Conservation (phyloP, 2,797 vertebrate genomes). For the Trichosurus vulpecula region DNA sequence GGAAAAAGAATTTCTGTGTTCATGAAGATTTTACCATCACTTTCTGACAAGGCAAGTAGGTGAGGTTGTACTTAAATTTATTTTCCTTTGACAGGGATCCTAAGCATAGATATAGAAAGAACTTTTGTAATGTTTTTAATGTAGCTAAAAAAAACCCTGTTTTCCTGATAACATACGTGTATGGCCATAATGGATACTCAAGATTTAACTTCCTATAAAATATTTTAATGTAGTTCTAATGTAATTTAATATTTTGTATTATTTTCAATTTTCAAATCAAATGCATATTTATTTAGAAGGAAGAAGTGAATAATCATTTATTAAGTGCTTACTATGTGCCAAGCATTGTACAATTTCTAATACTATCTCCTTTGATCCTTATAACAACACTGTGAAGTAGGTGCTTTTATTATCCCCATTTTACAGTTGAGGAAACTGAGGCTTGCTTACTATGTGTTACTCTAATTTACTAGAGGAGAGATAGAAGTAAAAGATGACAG, state of each 20-base stretch:
- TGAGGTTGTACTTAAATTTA: background rate
- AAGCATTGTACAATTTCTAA: background rate
- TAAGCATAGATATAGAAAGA: background rate
- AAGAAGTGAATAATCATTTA: background rate
- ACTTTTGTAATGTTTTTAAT: background rate
- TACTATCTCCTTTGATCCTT: background rate
- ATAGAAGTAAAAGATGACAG: background rate
- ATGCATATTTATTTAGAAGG: background rate
- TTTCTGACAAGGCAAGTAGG: background rate
- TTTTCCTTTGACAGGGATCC: background rate
- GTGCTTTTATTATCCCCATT: background rate
- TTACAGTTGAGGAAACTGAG: background rate
- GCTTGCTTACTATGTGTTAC: background rate
- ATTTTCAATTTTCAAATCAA: background rate
- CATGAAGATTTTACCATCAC: background rate
- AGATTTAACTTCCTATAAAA: constrained; percentile 32
- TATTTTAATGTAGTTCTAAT: background rate
- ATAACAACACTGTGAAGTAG: background rate
- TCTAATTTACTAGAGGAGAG: background rate
- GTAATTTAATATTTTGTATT: constrained; percentile 12
- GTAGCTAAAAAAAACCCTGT: background rate
- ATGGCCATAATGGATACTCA: background rate
- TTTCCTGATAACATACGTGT: background rate
- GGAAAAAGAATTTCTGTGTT: background rate
- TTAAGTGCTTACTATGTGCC: background rate